Percentiles rank a stretch among this genome's conserved stretches.
Conservation (phyloP, 2,888 invertebrate species). For the Fragum whitleyi region DNA sequence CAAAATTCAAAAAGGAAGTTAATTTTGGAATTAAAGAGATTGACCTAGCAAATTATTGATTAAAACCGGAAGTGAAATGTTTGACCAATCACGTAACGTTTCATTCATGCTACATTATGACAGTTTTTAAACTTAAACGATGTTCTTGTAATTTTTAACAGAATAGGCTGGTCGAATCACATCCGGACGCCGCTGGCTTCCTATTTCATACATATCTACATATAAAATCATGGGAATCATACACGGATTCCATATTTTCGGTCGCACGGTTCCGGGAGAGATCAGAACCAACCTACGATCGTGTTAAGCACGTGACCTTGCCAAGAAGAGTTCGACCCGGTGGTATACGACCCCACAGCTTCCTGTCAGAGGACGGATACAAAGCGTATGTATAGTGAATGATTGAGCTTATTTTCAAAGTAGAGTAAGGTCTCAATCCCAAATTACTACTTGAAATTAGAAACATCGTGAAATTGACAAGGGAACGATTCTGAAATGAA, state of each 20-base stretch:
- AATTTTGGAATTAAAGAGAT: no score
- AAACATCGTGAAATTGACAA: no score
- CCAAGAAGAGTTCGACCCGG: not conserved
- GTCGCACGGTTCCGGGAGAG: not conserved
- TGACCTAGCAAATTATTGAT: no score
- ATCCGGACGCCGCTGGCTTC: constrained; percentile 14
- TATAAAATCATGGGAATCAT: constrained; percentile 9
- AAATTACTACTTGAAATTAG: no score
- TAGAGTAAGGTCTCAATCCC: not conserved
- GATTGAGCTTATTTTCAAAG: not conserved
- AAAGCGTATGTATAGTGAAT: constrained; percentile 5
- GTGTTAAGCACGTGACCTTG: constrained; percentile 2
- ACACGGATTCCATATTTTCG: not conserved
- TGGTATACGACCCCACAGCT: not conserved
- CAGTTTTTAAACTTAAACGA: no score
- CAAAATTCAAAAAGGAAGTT: no score
- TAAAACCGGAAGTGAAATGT: no score
- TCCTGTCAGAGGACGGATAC: not conserved
- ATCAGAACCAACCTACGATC: not conserved
- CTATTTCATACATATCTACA: not conserved
- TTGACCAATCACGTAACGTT: no score
- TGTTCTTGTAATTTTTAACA: not conserved
- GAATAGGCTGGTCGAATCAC: not conserved
- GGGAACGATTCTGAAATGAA: no score
- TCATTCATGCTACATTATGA: no score